Evolutionary conservation across 2,888 invertebrate species (phyloP).

Genomic region (Leptopilina drosophilae): DNA sequence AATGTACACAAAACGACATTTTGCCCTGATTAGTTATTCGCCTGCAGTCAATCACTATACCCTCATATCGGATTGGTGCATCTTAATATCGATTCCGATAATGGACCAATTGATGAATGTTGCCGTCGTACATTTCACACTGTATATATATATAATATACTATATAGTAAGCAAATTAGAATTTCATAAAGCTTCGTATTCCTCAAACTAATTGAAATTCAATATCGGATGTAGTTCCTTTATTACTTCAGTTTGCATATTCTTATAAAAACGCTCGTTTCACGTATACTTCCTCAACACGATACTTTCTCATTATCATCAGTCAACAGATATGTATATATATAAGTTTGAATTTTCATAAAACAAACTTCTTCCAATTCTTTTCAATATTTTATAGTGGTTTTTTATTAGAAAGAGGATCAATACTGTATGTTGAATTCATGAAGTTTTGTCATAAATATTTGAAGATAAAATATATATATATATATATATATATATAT

Average conservation of each 20-base stretch:
- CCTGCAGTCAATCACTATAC: conserved; percentile 45
- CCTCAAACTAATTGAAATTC: conserved; percentile 6
- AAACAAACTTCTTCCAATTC: too few species aligned
- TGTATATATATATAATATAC: neutral
- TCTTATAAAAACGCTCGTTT: neutral
- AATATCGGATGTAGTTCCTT: neutral
- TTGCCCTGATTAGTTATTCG: conserved; percentile 60
- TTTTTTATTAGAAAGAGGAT: too few species aligned
- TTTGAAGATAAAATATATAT: too few species aligned
- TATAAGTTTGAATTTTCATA: too few species aligned
- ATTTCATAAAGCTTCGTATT: neutral
- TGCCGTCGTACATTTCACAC: neutral
- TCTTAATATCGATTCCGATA: conserved; percentile 26
- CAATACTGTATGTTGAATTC: too few species aligned
- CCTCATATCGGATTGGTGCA: conserved; percentile 29
- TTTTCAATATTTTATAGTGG: too few species aligned
- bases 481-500: too few species aligned
- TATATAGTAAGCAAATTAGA: neutral
- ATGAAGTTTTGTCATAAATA: too few species aligned
- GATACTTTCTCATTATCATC: conserved; percentile 2
- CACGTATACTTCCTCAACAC: neutral
- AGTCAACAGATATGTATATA: too few species aligned
- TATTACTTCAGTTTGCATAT: neutral
- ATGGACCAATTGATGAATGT: conserved; percentile 22
- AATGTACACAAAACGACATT: conserved; percentile 49